phyloP scores from a whole-genome alignment of 1,140 invertebrate genomes.

The Lethocerus indicus region DNA sequence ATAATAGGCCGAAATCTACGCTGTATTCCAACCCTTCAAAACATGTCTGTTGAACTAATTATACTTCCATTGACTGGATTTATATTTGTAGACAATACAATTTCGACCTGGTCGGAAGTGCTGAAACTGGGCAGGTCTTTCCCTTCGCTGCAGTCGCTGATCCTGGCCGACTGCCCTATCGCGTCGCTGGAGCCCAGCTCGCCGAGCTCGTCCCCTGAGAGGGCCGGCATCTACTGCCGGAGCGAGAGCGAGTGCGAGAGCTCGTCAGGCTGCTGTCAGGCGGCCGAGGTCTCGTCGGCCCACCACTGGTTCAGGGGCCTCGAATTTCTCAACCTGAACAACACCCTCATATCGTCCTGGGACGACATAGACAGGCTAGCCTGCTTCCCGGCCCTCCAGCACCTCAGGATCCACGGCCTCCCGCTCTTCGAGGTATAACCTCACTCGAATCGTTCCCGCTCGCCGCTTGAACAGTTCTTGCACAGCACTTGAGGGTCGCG shows the following conservation, averaged over 20 bases:
- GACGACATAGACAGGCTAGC: constrained; percentile 70
- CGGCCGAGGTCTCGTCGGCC: constrained; percentile 21
- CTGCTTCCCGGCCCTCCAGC: constrained; percentile 61
- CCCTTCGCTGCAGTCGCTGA: constrained; percentile 63
- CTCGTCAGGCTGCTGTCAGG: constrained; percentile 18
- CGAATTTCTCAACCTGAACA: constrained; percentile 67
- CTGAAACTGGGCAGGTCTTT: constrained; percentile 67
- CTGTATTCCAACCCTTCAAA: neutral
- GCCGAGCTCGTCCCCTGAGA: constrained; percentile 14
- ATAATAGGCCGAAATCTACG: neutral
- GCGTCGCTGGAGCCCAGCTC: constrained; percentile 32
- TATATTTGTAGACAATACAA: constrained; percentile 56
- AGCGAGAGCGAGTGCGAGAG: constrained; percentile 29
- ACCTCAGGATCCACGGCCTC: constrained; percentile 52
- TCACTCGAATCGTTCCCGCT: too few species aligned
- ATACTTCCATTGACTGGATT: constrained; percentile 1
- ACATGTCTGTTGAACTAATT: too few species aligned
- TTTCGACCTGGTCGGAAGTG: constrained; percentile 64
- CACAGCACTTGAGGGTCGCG: too few species aligned
- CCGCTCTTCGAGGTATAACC: constrained; percentile 39
- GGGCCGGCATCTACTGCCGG: constrained; percentile 22
- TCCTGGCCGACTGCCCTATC: constrained; percentile 72
- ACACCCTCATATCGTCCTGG: constrained; percentile 65
- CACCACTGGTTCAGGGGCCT: constrained; percentile 46
- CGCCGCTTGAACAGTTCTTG: too few species aligned